Base-by-base conservation (phyloP, 2,888 invertebrate species). In the Gymnocheta viridis region DNA sequence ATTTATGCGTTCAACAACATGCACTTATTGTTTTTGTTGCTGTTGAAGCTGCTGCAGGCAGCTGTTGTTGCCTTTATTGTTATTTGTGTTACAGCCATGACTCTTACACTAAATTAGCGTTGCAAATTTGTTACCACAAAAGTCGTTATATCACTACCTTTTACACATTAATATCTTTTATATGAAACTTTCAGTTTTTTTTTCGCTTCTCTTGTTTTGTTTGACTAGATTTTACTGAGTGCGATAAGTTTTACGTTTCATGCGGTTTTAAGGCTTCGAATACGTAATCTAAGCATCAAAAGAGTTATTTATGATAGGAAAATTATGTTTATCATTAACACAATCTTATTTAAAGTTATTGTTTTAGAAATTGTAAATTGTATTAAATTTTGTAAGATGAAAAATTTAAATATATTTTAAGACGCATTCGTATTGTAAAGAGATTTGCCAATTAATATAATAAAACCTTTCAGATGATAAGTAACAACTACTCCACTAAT, bases 31-130 rank as follows among this genome's bases (percentile, higher is more conserved):
- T 56, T 51, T 32, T 44, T 70, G 56, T 27, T 73, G 56, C 51
- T 35, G 49, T 38, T 56, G 35, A 24, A 62, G 24, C 35, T 67
- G 60, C 38, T 77, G 83, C 86, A 83, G 38, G 83, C 86, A 83
- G 38, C 35, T 41, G 58, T 41, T 38, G 60, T 64, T 64, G 47
- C 10, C 22, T 38, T 62, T 49, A 35, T 66, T 70, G 27, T 32
- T 62, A 67, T 35, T 56, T 74, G 47, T 77, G 47, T 62, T 49
- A 67, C 54, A 82, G 80, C 76, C 80, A 60, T 72, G 76, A 80
- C 64, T 70, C 88, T 89, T 89, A 86, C 87, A 89, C 87, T 87
- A 90, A 90, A 90, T 90, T 90, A 90, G 90, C 89, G 87, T 88
- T 90, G 89, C 89, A 90, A 90, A 90, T 89, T 87, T 89, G 87